phyloP scores from a whole-genome alignment of 2,888 invertebrate genomes.

The Parasteatoda lunata region DNA sequence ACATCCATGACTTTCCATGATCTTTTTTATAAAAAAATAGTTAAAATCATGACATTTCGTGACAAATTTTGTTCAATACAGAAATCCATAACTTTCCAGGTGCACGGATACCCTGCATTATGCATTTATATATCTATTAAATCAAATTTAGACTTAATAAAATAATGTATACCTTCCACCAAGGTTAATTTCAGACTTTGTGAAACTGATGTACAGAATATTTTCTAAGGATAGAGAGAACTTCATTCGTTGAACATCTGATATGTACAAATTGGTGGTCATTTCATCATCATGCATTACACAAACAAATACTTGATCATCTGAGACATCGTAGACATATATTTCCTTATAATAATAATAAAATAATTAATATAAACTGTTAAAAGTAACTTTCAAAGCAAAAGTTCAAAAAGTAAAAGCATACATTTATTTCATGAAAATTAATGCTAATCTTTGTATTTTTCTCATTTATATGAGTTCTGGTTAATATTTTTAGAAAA shows the following conservation, averaged over 20 bases:
- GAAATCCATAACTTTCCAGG: too few species aligned
- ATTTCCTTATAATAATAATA: conserved; percentile 77
- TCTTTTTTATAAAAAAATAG: too few species aligned
- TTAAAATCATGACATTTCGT: too few species aligned
- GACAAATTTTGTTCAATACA: too few species aligned
- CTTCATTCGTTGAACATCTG: conserved; percentile 81
- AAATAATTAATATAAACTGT: background rate
- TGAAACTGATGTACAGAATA: conserved; percentile 87
- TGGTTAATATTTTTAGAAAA: too few species aligned
- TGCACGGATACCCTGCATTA: too few species aligned
- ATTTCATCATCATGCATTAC: conserved; percentile 84
- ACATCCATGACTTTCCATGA: too few species aligned
- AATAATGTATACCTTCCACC: conserved; percentile 23
- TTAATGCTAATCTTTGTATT: too few species aligned
- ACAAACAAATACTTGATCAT: conserved; percentile 83
- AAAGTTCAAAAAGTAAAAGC: background rate
- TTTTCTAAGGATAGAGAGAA: conserved; percentile 87
- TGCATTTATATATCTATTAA: too few species aligned
- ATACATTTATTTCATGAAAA: background rate
- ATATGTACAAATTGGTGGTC: conserved; percentile 86
- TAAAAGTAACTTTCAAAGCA: background rate
- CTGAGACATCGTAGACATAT: conserved; percentile 88
- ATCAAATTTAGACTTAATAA: too few species aligned
- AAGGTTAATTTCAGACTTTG: background rate
- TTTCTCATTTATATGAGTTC: too few species aligned